Evolutionary conservation across 2,888 invertebrate genomes (phyloP).

Genomic region (Linyphia triangularis): DNA sequence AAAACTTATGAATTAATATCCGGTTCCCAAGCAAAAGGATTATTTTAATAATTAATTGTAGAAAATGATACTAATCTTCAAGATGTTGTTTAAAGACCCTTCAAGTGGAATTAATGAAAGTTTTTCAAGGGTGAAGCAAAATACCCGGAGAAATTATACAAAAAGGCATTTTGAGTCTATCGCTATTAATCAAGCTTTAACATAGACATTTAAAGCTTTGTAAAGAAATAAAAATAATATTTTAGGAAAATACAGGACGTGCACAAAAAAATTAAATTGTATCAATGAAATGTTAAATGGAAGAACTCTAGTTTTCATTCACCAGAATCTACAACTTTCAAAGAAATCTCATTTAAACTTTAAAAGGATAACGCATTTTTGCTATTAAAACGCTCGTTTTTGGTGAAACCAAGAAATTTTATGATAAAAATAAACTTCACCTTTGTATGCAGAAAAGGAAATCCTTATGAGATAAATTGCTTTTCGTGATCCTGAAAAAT

Average conservation of each 20-base stretch:
- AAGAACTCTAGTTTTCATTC: not conserved
- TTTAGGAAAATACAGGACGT: not conserved
- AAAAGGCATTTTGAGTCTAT: not conserved
- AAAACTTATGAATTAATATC: constrained; percentile 11
- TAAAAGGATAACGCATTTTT: not conserved
- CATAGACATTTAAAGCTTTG: not conserved
- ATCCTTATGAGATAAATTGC: constrained; percentile 55
- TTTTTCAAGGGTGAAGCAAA: not conserved
- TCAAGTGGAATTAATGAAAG: constrained; percentile 14
- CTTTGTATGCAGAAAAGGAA: constrained; percentile 7
- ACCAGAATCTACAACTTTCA: not conserved
- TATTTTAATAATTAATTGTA: constrained; percentile 18
- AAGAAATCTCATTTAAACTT: constrained; percentile 14
- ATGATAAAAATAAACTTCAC: not conserved
- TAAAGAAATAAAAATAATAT: not conserved
- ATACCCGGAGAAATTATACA: not conserved
- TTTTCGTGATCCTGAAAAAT: constrained; percentile 29
- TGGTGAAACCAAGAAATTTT: not conserved
- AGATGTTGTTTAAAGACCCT: not conserved
- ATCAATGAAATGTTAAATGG: not conserved
- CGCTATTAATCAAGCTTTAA: constrained; percentile 18
- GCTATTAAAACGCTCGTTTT: not conserved
- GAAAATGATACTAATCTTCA: not conserved
- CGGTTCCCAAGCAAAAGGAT: not conserved
- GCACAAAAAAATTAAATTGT: not conserved